Evolutionary conservation across 2,797 vertebrate genomes (phyloP).

Genomic region (Acanthopagrus latus): DNA sequence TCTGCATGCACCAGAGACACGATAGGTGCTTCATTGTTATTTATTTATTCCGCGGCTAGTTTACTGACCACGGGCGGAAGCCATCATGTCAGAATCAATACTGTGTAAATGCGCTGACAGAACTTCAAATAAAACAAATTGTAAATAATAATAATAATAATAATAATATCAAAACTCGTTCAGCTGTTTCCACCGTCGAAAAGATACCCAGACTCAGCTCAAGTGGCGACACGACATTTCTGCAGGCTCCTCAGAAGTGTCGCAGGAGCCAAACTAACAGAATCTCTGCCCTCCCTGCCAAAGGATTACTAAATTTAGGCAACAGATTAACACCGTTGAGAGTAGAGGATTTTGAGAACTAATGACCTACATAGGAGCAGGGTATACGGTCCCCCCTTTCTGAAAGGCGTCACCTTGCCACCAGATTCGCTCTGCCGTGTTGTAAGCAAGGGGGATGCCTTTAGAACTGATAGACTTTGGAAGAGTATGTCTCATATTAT

Average conservation of each 20-base stretch:
- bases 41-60: background rate
- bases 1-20: conserved; percentile 12
- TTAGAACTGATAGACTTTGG: background rate
- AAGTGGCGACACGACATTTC: conserved; percentile 30
- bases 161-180: conserved; percentile 1
- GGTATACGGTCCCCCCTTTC: conserved; percentile 20
- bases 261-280: conserved; percentile 62
- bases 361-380: conserved; percentile 69
- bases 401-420: conserved; percentile 33
- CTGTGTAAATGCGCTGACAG: background rate
- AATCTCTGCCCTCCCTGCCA: conserved; percentile 63
- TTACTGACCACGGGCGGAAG: background rate
- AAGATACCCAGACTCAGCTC: conserved; percentile 16
- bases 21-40: background rate
- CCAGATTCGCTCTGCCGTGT: background rate
- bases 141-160: background rate
- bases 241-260: conserved; percentile 57
- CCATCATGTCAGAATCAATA: background rate
- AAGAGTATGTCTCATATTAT: background rate
- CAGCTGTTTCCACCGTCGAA: conserved; percentile 28
- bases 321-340: conserved; percentile 66
- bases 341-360: conserved; percentile 66
- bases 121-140: background rate
- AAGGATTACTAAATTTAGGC: conserved; percentile 77
- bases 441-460: background rate